Conservation (phyloP, 2,888 invertebrate species). For the Xestoiulus laeticollis region DNA sequence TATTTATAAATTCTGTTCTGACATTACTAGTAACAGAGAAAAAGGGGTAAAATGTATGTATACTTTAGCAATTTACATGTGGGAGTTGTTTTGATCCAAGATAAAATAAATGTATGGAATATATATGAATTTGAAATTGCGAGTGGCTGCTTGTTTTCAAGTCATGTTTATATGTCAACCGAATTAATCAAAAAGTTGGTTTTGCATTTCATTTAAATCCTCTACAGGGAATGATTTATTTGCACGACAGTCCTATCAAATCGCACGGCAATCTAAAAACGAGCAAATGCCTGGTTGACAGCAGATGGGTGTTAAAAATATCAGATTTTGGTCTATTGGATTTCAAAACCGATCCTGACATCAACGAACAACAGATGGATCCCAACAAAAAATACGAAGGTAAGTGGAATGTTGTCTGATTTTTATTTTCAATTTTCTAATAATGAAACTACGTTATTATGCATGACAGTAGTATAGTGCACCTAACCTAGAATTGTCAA, state of each 20-base stretch:
- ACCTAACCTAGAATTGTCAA: no score
- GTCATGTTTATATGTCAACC: not conserved
- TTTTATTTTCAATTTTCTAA: not conserved
- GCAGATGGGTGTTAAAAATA: slow-evolving; percentile 85
- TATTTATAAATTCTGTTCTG: no score
- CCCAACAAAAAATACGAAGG: slow-evolving; percentile 52
- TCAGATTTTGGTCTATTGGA: slow-evolving; percentile 87
- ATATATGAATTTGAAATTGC: not conserved
- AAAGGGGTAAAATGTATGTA: no score
- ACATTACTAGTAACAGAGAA: no score
- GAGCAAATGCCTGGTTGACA: slow-evolving; percentile 88
- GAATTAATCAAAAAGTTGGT: not conserved
- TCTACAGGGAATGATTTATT: slow-evolving; percentile 79
- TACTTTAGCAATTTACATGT: no score
- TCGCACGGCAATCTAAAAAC: slow-evolving; percentile 87
- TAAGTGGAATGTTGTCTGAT: not conserved
- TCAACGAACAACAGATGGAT: slow-evolving; percentile 22
- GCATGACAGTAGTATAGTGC: no score
- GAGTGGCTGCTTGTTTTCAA: not conserved
- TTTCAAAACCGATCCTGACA: slow-evolving; percentile 69
- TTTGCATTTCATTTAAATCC: slow-evolving; percentile 17
- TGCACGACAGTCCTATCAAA: slow-evolving; percentile 81
- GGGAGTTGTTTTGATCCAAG: not conserved
- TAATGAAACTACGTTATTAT: no score
- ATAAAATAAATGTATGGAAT: not conserved